These are phyloP conservation scores for Wiebesia pumilae DNA, from an alignment of 1,140 invertebrate species.

Conservation along the genomic window DNA sequence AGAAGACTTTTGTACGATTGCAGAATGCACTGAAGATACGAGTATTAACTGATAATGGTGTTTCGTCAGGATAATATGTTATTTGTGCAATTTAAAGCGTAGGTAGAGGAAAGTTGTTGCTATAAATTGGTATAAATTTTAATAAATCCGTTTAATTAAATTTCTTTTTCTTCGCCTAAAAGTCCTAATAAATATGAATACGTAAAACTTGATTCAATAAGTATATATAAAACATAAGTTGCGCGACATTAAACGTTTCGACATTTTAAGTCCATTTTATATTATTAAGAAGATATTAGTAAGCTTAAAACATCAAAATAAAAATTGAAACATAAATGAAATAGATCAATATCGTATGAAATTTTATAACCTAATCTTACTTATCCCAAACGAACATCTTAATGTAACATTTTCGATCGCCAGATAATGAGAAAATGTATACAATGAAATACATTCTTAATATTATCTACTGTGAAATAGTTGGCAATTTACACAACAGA, in stretches of 20 bases:
- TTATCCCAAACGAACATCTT: neutral
- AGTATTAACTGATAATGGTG: conserved; percentile 12
- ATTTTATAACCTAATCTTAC: neutral
- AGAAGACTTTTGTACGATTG: conserved; percentile 3
- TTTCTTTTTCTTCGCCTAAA: too few relatives aligned
- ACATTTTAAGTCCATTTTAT: too few relatives aligned
- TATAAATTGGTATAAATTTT: neutral
- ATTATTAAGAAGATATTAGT: neutral
- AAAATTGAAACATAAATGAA: neutral
- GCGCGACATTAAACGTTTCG: too few relatives aligned
- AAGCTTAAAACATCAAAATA: neutral
- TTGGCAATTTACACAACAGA: conserved; percentile 8
- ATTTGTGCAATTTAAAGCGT: neutral
- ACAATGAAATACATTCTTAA: neutral
- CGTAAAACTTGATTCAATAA: too few relatives aligned
- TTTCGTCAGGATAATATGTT: conserved; percentile 9
- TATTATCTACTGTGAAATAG: neutral
- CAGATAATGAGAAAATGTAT: neutral
- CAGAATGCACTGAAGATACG: conserved; percentile 14
- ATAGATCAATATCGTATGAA: neutral
- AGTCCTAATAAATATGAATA: too few relatives aligned
- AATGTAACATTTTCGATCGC: neutral
- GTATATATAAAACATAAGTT: too few relatives aligned
- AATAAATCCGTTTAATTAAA: neutral
- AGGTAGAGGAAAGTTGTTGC: neutral